phyloP scores from a whole-genome alignment of 2,888 invertebrate genomes.

The Cotesia congregata region DNA sequence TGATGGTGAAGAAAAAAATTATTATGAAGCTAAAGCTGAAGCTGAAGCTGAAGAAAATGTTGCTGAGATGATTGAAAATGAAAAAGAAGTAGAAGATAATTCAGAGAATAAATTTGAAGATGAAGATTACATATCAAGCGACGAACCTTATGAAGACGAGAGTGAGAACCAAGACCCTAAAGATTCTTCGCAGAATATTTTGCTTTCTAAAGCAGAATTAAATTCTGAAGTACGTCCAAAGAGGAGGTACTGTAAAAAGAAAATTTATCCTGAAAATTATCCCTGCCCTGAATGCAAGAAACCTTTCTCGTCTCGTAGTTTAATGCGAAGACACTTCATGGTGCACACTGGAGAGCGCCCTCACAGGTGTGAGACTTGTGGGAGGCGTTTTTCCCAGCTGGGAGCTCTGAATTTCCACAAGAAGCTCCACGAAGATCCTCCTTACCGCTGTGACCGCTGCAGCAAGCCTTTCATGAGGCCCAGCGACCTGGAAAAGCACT shows the following conservation, averaged over 20 bases:
- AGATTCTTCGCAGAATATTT: not conserved
- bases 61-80: not conserved
- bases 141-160: not conserved
- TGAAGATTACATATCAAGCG: too few relatives aligned
- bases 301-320: slow-evolving; percentile 44
- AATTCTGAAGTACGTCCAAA: slow-evolving; percentile 12
- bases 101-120: too few relatives aligned
- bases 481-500: slow-evolving; percentile 53
- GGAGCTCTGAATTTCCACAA: slow-evolving; percentile 53
- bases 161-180: not conserved
- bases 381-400: slow-evolving; percentile 49
- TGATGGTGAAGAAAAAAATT: slow-evolving; percentile 13
- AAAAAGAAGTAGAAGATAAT: not conserved
- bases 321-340: slow-evolving; percentile 45
- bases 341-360: slow-evolving; percentile 51
- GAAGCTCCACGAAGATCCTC: slow-evolving; percentile 51
- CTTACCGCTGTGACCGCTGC: slow-evolving; percentile 51
- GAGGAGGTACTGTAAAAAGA: slow-evolving; percentile 22
- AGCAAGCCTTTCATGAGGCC: slow-evolving; percentile 53
- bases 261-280: slow-evolving; percentile 28
- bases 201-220: not conserved
- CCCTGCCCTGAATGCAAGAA: slow-evolving; percentile 45
- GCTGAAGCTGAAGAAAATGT: not conserved
- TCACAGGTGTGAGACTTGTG: slow-evolving; percentile 47
- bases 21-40: slow-evolving; percentile 1